Evolutionary conservation across 2,113 vertebrate genomes (phyloP).

Genomic region (Numida meleagris): DNA sequence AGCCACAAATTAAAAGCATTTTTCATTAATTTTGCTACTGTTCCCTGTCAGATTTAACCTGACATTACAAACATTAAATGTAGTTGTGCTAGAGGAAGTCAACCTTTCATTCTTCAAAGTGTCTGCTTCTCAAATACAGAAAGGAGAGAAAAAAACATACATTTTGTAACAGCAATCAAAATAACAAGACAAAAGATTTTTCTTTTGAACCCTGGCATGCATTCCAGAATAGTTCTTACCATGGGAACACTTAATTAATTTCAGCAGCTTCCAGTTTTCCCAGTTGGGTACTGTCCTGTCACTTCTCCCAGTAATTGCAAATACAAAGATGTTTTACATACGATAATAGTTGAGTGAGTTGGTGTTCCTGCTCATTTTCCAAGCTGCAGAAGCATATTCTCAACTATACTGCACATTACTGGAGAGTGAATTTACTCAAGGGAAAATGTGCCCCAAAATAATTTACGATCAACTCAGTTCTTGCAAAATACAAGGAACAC

Average conservation of each 20-base stretch:
- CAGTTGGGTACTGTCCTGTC: not conserved
- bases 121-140: not conserved
- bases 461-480: constrained; percentile 19
- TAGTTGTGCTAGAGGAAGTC: not conserved
- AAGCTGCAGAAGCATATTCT: constrained; percentile 2
- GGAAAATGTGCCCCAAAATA: constrained; percentile 45
- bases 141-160: not conserved
- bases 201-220: not conserved
- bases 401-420: not conserved
- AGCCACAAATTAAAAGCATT: not conserved
- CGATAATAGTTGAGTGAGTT: not conserved
- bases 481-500: constrained; percentile 28
- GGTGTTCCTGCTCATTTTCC: constrained; percentile 20
- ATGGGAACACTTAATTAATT: constrained; percentile 24
- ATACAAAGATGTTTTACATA: constrained; percentile 15
- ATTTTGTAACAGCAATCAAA: not conserved
- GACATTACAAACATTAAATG: not conserved
- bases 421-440: constrained; percentile 8
- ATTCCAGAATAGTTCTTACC: not conserved
- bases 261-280: constrained; percentile 31
- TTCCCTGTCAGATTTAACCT: not conserved
- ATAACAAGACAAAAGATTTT: not conserved
- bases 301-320: not conserved
- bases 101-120: not conserved
- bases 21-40: not conserved